Percentiles rank a stretch among this genome's conserved stretches.
Evolutionary conservation across 1,140 invertebrate species (phyloP).

Genomic region (Aphelenchoides fujianensis): DNA sequence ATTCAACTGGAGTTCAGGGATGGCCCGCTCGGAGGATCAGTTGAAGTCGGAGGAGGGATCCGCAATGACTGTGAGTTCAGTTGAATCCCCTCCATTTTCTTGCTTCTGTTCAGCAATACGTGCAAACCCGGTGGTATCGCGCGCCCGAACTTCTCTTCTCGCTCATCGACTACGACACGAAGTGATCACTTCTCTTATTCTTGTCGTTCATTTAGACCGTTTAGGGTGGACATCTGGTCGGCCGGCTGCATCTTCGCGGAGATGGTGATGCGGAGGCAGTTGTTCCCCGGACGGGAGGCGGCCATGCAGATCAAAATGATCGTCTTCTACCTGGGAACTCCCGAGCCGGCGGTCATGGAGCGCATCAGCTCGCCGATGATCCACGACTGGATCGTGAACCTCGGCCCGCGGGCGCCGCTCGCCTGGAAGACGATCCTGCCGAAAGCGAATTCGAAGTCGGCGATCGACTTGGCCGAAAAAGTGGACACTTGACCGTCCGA

Average conservation of each 20-base stretch:
- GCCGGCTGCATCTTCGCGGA: too few species aligned
- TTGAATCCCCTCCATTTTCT: not conserved
- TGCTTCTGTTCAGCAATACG: conserved; percentile 69
- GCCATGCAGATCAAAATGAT: conserved; percentile 54
- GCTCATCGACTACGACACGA: conserved; percentile 76
- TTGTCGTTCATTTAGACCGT: too few species aligned
- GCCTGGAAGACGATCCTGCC: conserved; percentile 20
- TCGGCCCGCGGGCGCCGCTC: not conserved
- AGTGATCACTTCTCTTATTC: too few species aligned
- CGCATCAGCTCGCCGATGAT: not conserved
- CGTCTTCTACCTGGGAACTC: conserved; percentile 46
- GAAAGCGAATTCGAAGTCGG: not conserved
- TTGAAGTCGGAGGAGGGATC: conserved; percentile 39
- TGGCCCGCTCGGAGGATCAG: conserved; percentile 53
- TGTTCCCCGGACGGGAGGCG: conserved; percentile 92
- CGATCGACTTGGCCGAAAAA: conserved; percentile 16
- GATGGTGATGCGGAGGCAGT: too few species aligned
- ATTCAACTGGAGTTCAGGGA: too few species aligned
- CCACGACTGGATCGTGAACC: not conserved
- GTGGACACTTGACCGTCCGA: conserved; percentile 25
- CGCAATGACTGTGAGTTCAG: conserved; percentile 48
- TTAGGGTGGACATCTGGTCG: too few species aligned
- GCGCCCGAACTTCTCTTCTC: conserved; percentile 92
- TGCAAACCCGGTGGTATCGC: conserved; percentile 88
- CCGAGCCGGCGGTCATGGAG: conserved; percentile 23